phyloP scores from a whole-genome alignment of 1,140 invertebrate genomes.

The Drosophila trapezifrons region DNA sequence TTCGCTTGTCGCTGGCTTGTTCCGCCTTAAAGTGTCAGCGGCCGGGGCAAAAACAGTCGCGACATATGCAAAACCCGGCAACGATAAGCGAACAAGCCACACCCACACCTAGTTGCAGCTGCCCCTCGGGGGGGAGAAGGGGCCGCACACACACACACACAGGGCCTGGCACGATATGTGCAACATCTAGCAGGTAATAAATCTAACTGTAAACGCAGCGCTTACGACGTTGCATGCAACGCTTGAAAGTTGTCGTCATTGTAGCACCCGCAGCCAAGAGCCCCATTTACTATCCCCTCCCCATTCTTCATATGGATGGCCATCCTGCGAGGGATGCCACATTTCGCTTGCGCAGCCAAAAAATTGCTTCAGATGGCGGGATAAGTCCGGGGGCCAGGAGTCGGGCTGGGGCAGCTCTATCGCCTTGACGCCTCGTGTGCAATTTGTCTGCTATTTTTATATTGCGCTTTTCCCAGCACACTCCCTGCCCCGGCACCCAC shows the following conservation, averaged over 20 bases:
- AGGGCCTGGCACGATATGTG: constrained; percentile 64
- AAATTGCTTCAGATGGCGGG: constrained; percentile 61
- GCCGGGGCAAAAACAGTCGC: constrained; percentile 59
- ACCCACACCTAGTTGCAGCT: constrained; percentile 8
- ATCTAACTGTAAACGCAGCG: constrained; percentile 80
- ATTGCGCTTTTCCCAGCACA: constrained; percentile 24
- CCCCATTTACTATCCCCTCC: not conserved
- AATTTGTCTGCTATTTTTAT: constrained; percentile 81
- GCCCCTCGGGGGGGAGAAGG: not conserved
- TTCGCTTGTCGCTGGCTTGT: constrained; percentile 43
- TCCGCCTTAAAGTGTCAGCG: constrained; percentile 61
- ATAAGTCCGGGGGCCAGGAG: constrained; percentile 10
- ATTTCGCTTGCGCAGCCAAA: constrained; percentile 79
- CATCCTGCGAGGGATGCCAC: constrained; percentile 56
- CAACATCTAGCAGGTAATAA: constrained; percentile 82
- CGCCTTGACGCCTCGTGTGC: constrained; percentile 68
- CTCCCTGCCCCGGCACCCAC: not conserved
- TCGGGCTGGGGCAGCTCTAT: constrained; percentile 22
- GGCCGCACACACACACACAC: not conserved
- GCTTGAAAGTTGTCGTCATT: constrained; percentile 80
- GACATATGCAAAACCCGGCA: constrained; percentile 75
- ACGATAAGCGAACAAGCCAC: constrained; percentile 64
- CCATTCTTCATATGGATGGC: constrained; percentile 6
- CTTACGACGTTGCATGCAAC: constrained; percentile 78
- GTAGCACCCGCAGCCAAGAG: constrained; percentile 39